Evolutionary conservation across 92 coral and sea anemone species (phyloP).

Genomic region (Montipora capitata): DNA sequence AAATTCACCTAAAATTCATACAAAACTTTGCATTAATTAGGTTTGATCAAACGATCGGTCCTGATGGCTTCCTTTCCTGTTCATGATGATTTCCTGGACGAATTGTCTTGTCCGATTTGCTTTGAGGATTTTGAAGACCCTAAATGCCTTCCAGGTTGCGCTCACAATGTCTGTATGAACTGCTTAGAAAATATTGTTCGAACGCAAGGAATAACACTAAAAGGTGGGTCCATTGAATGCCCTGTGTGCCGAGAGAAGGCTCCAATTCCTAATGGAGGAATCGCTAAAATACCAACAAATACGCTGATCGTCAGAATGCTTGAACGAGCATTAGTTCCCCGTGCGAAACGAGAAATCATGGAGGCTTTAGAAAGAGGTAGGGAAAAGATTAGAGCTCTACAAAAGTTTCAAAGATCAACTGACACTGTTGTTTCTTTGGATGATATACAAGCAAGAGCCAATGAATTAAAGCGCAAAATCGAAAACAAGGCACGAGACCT

Average conservation of each 20-base stretch:
- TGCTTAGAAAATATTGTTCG: slow-evolving; percentile 62
- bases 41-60: no score
- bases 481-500: neutral
- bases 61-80: slow-evolving; percentile 30
- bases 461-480: slow-evolving; percentile 17
- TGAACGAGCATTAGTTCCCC: slow-evolving; percentile 20
- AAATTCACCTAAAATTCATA: neutral
- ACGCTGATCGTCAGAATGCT: slow-evolving; percentile 37
- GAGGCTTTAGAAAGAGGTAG: slow-evolving; percentile 30
- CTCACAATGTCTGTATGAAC: slow-evolving; percentile 55
- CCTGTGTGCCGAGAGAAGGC: slow-evolving; percentile 37
- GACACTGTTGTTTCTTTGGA: neutral
- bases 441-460: slow-evolving; percentile 9
- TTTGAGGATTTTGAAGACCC: slow-evolving; percentile 66
- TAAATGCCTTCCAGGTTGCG: slow-evolving; percentile 62
- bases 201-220: neutral
- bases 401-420: neutral
- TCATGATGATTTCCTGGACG: slow-evolving; percentile 33
- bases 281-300: slow-evolving; percentile 38
- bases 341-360: slow-evolving; percentile 12
- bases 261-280: slow-evolving; percentile 24
- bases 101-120: slow-evolving; percentile 65
- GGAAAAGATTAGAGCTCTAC: neutral
- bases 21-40: neutral
- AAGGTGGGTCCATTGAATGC: slow-evolving; percentile 3